Evolutionary conservation across 2,797 vertebrate genomes (phyloP).

Genomic region (Sebastes jordani): DNA sequence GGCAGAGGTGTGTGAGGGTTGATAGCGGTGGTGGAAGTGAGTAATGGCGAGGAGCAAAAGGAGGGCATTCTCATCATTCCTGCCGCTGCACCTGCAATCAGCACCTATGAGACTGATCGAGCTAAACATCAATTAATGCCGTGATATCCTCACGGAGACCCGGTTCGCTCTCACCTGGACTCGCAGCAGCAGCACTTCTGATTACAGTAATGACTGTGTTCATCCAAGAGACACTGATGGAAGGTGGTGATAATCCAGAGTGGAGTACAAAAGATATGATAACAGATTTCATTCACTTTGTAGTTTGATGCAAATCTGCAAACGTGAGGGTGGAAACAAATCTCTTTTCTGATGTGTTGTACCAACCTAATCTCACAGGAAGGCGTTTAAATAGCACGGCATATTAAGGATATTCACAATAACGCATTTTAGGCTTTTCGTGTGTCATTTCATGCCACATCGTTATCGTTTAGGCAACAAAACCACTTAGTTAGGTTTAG

Average conservation of each 20-base stretch:
- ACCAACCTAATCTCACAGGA: no score
- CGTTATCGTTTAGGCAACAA: no score
- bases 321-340: not conserved
- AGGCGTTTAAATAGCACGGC: no score
- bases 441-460: no score
- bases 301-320: not conserved
- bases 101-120: constrained; percentile 68
- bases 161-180: constrained; percentile 35
- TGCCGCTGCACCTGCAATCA: constrained; percentile 58
- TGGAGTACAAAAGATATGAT: not conserved
- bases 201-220: constrained; percentile 30
- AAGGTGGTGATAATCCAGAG: not conserved
- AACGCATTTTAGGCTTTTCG: no score
- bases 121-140: constrained; percentile 73
- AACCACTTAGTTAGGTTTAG: no score
- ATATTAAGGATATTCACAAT: no score
- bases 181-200: constrained; percentile 24
- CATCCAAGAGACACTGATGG: constrained; percentile 9
- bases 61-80: constrained; percentile 46
- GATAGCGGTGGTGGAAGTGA: not conserved
- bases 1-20: not conserved
- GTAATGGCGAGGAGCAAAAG: constrained; percentile 31
- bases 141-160: constrained; percentile 35
- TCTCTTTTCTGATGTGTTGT: not conserved
- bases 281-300: not conserved